Percentiles rank a stretch among this genome's conserved stretches.
Evolutionary conservation across 2,888 invertebrate species (phyloP).

Genomic region (Leptura quadrifasciata): DNA sequence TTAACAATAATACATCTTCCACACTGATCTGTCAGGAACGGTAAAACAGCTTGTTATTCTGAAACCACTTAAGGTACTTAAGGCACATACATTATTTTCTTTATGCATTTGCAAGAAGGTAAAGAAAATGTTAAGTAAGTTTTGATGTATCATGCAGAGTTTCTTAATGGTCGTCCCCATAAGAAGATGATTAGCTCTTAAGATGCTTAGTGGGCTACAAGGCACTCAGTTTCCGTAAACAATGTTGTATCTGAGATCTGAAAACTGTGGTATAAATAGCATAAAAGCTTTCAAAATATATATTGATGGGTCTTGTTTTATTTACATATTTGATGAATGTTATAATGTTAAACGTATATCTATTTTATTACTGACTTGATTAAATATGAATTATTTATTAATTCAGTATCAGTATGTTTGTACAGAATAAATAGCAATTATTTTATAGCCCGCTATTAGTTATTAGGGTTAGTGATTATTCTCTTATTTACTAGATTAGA

Average conservation of each 20-base stretch:
- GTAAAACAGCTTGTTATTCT: neutral
- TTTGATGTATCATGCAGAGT: conserved; percentile 23
- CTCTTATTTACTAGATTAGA: too few relatives aligned
- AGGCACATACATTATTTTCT: neutral
- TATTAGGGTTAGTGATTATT: too few relatives aligned
- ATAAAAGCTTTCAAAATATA: neutral
- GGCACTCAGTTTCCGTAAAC: neutral
- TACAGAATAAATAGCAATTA: too few relatives aligned
- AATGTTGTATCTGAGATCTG: neutral
- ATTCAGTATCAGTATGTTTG: too few relatives aligned
- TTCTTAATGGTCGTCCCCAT: conserved; percentile 19
- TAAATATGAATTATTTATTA: too few relatives aligned
- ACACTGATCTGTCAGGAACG: neutral
- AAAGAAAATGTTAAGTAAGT: conserved; percentile 26
- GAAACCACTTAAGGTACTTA: neutral
- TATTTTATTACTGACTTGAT: too few relatives aligned
- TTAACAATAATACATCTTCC: neutral
- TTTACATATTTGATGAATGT: too few relatives aligned
- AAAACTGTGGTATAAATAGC: neutral
- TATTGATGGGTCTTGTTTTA: neutral
- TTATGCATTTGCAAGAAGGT: conserved; percentile 8
- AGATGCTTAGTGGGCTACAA: neutral
- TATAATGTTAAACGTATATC: too few relatives aligned
- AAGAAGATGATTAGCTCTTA: conserved; percentile 10
- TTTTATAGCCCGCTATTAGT: too few relatives aligned